Percentiles rank a stretch among this genome's conserved stretches.
These are phyloP conservation scores for Papilio polyxenes DNA, from an alignment of 1,140 invertebrate genomes.

Conservation along the genomic window DNA sequence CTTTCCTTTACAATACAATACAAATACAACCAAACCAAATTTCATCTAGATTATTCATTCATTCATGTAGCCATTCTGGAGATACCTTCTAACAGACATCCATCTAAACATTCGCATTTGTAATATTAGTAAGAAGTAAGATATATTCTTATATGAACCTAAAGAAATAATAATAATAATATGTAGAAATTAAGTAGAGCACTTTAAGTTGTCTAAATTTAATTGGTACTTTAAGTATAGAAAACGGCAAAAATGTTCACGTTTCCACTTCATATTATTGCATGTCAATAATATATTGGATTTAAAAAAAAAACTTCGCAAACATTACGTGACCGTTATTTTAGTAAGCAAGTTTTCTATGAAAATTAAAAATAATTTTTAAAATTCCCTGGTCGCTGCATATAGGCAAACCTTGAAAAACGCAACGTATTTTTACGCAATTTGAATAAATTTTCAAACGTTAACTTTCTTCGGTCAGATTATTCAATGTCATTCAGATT, in stretches of 20 bases:
- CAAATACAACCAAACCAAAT: too few species aligned
- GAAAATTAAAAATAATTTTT: not conserved
- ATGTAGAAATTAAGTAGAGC: not conserved
- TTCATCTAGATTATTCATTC: too few species aligned
- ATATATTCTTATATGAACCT: not conserved
- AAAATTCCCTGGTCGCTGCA: not conserved
- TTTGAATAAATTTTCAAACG: not conserved
- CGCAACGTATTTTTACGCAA: not conserved
- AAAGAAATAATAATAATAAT: not conserved
- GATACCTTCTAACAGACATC: too few species aligned
- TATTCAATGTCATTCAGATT: not conserved
- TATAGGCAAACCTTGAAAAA: not conserved
- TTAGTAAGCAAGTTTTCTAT: not conserved
- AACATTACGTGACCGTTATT: not conserved
- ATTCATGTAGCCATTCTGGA: too few species aligned
- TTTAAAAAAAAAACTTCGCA: too few species aligned
- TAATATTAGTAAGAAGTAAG: too few species aligned
- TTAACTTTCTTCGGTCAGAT: constrained; percentile 1
- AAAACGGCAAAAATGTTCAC: not conserved
- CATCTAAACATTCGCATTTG: too few species aligned
- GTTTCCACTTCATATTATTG: too few species aligned
- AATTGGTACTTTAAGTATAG: not conserved
- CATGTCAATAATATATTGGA: too few species aligned
- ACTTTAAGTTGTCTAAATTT: not conserved
- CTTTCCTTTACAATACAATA: too few species aligned